Evolutionary conservation across 2,797 vertebrate genomes (phyloP), one percentile per base, ranked within the genome.

Genomic region (Lerista edwardsae): DNA sequence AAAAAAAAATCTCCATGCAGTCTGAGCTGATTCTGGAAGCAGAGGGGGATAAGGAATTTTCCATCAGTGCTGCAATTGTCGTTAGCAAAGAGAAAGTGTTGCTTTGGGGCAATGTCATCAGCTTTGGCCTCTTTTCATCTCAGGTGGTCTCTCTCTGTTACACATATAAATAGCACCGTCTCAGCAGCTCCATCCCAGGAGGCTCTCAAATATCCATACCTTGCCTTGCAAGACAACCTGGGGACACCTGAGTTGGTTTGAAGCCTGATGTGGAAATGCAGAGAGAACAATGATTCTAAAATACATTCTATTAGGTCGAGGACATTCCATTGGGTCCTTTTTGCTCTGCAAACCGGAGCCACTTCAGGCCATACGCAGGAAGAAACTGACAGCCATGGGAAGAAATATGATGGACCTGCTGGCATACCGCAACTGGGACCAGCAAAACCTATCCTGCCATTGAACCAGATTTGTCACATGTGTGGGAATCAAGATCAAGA

Each of bases 31-130:
- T 82, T 90, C 12, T 90, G 55, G 77, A 79, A 90, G 85, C 84
- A 93, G 88, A 90, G 84, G 85, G 59, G 6, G 73, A 86, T 85
- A 86, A 84, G 90, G 82, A 89, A 89, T 83, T 94, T 93, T 93
- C 92, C 89, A 87, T 91, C 89, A 92, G 83, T 78, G 86, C 77
- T 84, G 83, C 0, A 0, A 41, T 55, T 84, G 61, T 87, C 90
- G 89, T 94, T 91, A 91, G 84, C 88, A 92, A 93, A 92, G 86
- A 89, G 85, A 89, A 92, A 93, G 81, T 87, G 86, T 89, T 69
- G 80, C 84, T 86, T 86, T 91, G 90, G 79, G 90, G 82, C 80
- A 75, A 88, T 88, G 64, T 73, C 73, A 80, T 89, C 83, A 92
- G 80, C 91, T 92, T 91, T 83, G 86, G 91, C 90, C 85, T 90